Percentiles rank a stretch among this genome's conserved stretches.
Evolutionary conservation across 2,113 vertebrate genomes (phyloP).

Genomic region (Oenanthe oenanthe): DNA sequence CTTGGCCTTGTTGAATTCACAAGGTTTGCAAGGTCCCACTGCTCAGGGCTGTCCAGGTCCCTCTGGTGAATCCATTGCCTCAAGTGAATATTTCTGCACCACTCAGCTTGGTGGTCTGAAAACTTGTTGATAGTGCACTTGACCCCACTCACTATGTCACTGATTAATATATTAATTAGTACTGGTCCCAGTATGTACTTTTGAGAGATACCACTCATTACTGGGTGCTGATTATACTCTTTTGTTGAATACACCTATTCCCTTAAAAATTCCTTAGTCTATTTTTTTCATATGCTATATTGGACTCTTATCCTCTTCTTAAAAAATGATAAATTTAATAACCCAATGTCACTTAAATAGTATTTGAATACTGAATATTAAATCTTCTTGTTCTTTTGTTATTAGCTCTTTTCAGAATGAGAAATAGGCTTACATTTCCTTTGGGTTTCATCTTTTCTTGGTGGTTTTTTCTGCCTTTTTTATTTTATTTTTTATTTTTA

Average conservation of each 20-base stretch:
- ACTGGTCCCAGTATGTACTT: neutral
- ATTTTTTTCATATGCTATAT: neutral
- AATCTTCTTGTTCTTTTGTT: neutral
- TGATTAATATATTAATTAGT: neutral
- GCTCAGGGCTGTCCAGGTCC: neutral
- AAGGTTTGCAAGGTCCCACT: neutral
- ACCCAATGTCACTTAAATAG: neutral
- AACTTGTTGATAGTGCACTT: neutral
- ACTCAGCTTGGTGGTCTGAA: neutral
- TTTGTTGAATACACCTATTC: neutral
- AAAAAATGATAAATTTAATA: neutral
- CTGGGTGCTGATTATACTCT: neutral
- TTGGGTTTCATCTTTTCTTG: neutral
- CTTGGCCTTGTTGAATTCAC: neutral
- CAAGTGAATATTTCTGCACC: accelerated
- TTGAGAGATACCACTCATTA: neutral
- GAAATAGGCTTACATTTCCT: neutral
- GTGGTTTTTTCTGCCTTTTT: too few species aligned
- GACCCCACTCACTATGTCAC: neutral
- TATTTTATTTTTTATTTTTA: too few species aligned
- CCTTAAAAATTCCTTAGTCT: neutral
- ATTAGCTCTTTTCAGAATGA: neutral
- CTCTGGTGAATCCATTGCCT: neutral
- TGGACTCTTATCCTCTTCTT: neutral
- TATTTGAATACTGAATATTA: neutral